Percentiles rank a stretch among this genome's conserved stretches.
Evolutionary conservation across 2,888 invertebrate species (phyloP).

Genomic region (Xestobium rufovillosum): DNA sequence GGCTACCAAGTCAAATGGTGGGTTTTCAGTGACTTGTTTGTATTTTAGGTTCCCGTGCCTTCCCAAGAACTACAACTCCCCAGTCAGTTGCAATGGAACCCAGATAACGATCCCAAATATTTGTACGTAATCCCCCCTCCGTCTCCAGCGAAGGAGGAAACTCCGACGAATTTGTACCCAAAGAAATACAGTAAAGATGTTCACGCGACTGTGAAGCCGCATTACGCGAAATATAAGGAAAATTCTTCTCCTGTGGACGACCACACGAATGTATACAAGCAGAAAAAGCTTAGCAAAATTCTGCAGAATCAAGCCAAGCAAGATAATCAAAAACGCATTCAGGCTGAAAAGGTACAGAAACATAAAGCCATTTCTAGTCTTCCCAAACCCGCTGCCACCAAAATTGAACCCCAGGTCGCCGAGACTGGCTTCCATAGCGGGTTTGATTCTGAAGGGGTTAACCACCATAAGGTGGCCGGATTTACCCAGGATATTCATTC

Average conservation of each 20-base stretch:
- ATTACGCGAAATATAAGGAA: conserved; percentile 40
- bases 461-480: conserved; percentile 9
- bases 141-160: conserved; percentile 37
- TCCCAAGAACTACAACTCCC: conserved; percentile 45
- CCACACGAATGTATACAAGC: conserved; percentile 35
- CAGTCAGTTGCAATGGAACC: conserved; percentile 39
- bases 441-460: conserved; percentile 18
- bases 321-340: conserved; percentile 47
- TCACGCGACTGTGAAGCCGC: conserved; percentile 37
- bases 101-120: conserved; percentile 37
- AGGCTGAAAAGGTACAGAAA: conserved; percentile 37
- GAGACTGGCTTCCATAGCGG: conserved; percentile 20
- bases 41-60: conserved; percentile 35
- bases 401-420: conserved; percentile 21
- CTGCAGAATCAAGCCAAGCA: conserved; percentile 45
- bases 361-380: conserved; percentile 2
- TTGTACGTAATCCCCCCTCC: conserved; percentile 41
- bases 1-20: too few relatives aligned
- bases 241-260: conserved; percentile 44
- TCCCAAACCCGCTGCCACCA: conserved; percentile 8
- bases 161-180: conserved; percentile 50
- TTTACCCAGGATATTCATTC: conserved; percentile 22
- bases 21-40: too few relatives aligned
- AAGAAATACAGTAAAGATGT: conserved; percentile 51
- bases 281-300: conserved; percentile 35